Conservation (phyloP, 2,888 invertebrate genomes). For the Lysandra bellargus region DNA sequence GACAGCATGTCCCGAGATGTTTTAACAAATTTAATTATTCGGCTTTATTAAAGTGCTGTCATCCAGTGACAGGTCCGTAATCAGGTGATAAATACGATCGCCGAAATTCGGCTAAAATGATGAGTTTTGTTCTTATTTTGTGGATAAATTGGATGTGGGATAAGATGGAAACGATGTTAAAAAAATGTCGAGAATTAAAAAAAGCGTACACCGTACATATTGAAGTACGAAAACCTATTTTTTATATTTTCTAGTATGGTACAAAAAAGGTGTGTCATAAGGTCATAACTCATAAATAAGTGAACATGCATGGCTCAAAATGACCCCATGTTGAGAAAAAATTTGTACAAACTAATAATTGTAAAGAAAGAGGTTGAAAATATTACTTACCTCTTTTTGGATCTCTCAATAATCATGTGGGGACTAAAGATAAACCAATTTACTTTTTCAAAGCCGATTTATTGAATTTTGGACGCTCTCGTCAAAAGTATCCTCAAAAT, state of each 20-base stretch:
- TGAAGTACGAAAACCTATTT: too few relatives aligned
- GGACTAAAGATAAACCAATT: neutral
- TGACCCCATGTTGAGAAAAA: neutral
- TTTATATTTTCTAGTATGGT: too few relatives aligned
- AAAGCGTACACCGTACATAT: too few relatives aligned
- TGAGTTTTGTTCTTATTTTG: neutral
- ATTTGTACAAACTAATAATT: too few relatives aligned
- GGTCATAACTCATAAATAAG: too few relatives aligned
- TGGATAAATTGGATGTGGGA: neutral
- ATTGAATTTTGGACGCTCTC: neutral
- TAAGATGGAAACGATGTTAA: neutral
- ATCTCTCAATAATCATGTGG: neutral
- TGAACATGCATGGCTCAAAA: neutral
- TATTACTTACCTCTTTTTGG: neutral
- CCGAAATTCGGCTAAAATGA: neutral
- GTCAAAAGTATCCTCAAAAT: neutral
- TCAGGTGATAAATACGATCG: conserved; percentile 13
- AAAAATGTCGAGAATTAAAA: too few relatives aligned
- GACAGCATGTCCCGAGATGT: neutral
- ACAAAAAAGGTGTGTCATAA: too few relatives aligned
- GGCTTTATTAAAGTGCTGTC: conserved; percentile 15
- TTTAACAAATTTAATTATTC: conserved; percentile 12
- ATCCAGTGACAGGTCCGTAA: conserved; percentile 11
- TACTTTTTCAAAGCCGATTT: neutral
- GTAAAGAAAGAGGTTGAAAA: neutral